These are phyloP conservation scores for Sebastes steindachneri DNA, from an alignment of 2,797 vertebrate genomes.

Conservation along the genomic window DNA sequence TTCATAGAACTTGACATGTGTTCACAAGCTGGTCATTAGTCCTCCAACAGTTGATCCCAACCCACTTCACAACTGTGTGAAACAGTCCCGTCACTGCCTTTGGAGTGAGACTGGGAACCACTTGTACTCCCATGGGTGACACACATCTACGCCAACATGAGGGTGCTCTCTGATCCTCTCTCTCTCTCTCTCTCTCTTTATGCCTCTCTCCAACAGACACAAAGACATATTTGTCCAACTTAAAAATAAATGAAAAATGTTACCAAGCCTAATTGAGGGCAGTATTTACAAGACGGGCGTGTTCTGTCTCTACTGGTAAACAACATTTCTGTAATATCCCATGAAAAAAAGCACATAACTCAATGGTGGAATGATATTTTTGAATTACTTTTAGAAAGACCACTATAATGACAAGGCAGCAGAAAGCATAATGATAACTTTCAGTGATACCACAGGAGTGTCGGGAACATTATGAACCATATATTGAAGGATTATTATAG, in stretches of 20 bases:
- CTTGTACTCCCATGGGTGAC: neutral
- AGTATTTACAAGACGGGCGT: neutral
- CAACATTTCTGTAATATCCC: neutral
- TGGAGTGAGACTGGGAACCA: conserved; percentile 18
- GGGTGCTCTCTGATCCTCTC: neutral
- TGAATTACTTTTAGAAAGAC: neutral
- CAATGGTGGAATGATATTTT: neutral
- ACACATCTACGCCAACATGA: neutral
- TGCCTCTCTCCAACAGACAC: neutral
- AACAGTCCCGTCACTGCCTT: conserved; percentile 11
- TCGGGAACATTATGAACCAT: neutral
- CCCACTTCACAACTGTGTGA: conserved; percentile 12
- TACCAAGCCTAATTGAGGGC: neutral
- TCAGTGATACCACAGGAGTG: neutral
- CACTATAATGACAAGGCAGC: neutral
- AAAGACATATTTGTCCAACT: neutral
- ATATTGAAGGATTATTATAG: neutral
- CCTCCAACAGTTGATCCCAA: conserved; percentile 16
- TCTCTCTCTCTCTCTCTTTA: neutral
- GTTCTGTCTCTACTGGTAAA: neutral
- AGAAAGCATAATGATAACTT: neutral
- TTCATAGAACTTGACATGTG: conserved; percentile 38
- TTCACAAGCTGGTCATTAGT: conserved; percentile 43
- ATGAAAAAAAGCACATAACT: neutral
- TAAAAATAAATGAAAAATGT: neutral